Evolutionary conservation across 1,140 invertebrate species (phyloP), one percentile per base, ranked within the genome.

Genomic region (Cylas formicarius): DNA sequence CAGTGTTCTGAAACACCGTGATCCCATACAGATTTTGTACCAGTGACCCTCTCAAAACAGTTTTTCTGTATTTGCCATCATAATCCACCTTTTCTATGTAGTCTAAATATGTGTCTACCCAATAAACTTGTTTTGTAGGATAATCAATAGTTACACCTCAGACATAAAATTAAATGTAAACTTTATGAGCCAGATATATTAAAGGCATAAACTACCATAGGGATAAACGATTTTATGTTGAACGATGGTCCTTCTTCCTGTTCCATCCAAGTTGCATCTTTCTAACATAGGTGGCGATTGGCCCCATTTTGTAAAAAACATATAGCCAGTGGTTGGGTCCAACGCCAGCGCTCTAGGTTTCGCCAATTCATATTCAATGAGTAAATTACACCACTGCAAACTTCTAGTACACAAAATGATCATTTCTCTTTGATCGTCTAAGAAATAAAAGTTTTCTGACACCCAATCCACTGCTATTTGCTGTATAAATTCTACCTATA

Each of bases 391-490:
- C 65, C 72, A 71, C 39, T 65, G 65, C 61, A 84, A 71, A 20
- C 68, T 67, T 52, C 68, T 69, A 42, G 72, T 77, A 68, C 78
- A 94, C 52, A 80, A 69, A 67, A 78, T 86, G 56, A 87, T 73
- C 67, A 78, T 68, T 67, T 85, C 75, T 60, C 79, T 67, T 53
- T 73, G 67, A 67, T 80, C 77, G 66, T 92, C 89, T 39, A 87
- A 66, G 54, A 92, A 77, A 68, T 94, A 95, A 76, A 89, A 83
- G 64, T 87, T 90, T 46, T 78, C 74, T 22, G 82, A 77, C 13
- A 92, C 69, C 90, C 90, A 94, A 65, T 94, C 90, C 44, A 87
- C 69, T 2, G 83, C 79, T 32, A 92, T 66, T 58, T 85, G 76
- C 53, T 75, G 74, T 31, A 84, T 76, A 39, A 75, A 71, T 46